Evolutionary conservation across 1,140 invertebrate species (phyloP).

Genomic region (Magallana gigas): DNA sequence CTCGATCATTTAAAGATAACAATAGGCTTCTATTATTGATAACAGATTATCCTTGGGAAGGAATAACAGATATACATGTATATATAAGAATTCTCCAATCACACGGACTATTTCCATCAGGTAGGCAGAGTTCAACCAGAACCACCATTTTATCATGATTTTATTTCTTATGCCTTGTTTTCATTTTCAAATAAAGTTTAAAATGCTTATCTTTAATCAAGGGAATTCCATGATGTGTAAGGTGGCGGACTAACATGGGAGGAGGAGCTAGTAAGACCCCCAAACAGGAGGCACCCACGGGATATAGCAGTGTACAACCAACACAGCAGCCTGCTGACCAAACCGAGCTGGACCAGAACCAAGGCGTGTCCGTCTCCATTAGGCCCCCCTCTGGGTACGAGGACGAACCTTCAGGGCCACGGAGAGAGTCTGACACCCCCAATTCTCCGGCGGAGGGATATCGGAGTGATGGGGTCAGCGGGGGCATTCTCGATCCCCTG

Average conservation of each 20-base stretch:
- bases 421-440: too few species aligned
- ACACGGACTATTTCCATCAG: too few species aligned
- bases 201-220: too few species aligned
- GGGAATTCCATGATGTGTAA: not conserved
- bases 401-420: too few species aligned
- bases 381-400: too few species aligned
- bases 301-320: not conserved
- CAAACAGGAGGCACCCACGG: not conserved
- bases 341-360: too few species aligned
- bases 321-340: not conserved
- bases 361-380: too few species aligned
- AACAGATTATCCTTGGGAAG: not conserved
- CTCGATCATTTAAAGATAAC: not conserved
- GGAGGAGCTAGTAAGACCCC: not conserved
- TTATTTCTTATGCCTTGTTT: too few species aligned
- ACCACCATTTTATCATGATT: too few species aligned
- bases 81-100: not conserved
- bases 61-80: not conserved
- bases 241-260: not conserved
- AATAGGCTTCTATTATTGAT: constrained; percentile 1
- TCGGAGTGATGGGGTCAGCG: not conserved
- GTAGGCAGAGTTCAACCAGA: too few species aligned
- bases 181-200: too few species aligned
- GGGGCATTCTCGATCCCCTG: not conserved
- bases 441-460: not conserved